Evolutionary conservation across 2,113 vertebrate genomes (phyloP).

Genomic region (Climacteris rufus): DNA sequence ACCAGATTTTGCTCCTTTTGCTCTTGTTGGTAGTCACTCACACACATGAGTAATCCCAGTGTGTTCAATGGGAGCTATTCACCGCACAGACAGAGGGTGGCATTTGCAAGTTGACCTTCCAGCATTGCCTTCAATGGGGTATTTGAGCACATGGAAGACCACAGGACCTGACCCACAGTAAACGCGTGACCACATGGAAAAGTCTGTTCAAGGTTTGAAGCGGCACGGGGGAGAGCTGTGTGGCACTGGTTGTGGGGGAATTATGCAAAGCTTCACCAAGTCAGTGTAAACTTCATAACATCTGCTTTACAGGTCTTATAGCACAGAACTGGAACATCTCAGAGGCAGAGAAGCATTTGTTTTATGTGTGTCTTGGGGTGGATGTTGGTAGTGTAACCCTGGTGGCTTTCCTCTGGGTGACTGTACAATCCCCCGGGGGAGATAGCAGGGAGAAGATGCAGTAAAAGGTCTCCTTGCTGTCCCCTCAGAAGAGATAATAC

Average conservation of each 20-base stretch:
- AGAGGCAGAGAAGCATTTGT: not conserved
- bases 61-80: slow-evolving; percentile 45
- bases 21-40: not conserved
- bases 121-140: slow-evolving; percentile 16
- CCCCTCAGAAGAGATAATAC: not conserved
- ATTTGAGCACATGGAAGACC: slow-evolving; percentile 9
- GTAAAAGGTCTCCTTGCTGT: not conserved
- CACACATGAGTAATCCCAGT: slow-evolving; percentile 22
- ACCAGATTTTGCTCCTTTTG: slow-evolving; percentile 2
- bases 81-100: not conserved
- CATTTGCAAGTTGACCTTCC: slow-evolving; percentile 8
- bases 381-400: not conserved
- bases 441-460: not conserved
- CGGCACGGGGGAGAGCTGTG: not conserved
- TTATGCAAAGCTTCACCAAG: not conserved
- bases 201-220: not conserved
- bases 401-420: not conserved
- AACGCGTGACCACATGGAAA: slow-evolving; percentile 8
- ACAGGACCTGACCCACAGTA: not conserved
- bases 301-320: not conserved
- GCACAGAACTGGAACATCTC: not conserved
- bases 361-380: not conserved
- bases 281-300: not conserved
- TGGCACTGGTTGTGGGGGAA: not conserved
- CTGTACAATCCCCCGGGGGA: no score